Percentiles rank a stretch among this genome's conserved stretches.
Conservation (phyloP, 2,113 vertebrate species). For the Blennius ocellaris region DNA sequence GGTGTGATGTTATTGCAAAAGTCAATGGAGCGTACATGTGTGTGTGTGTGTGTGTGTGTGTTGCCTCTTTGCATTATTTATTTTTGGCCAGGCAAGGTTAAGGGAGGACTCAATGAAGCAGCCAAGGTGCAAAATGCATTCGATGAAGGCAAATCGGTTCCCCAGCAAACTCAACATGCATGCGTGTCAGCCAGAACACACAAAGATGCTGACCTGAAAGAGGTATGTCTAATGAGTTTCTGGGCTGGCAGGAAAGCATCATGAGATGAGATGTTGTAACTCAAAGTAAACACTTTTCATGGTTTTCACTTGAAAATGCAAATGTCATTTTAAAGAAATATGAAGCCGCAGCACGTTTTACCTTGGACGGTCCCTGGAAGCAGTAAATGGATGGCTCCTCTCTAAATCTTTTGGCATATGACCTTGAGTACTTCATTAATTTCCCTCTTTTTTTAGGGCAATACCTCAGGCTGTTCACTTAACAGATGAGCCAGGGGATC, state of each 20-base stretch:
- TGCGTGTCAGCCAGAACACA: not conserved
- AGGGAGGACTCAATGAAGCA: slow-evolving; percentile 6
- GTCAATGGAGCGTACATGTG: not conserved
- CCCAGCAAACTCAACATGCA: not conserved
- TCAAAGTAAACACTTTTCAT: not conserved
- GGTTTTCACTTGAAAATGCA: slow-evolving; percentile 37
- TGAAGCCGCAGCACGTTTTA: slow-evolving; percentile 52
- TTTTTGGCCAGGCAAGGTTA: slow-evolving; percentile 24
- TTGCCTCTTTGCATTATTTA: slow-evolving; percentile 19
- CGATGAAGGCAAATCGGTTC: not conserved
- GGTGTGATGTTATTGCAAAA: too few species aligned
- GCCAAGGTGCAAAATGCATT: slow-evolving; percentile 10
- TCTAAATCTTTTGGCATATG: slow-evolving; percentile 59
- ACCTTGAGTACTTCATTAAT: slow-evolving; percentile 78
- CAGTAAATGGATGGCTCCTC: slow-evolving; percentile 47
- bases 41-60: slow-evolving; percentile 14
- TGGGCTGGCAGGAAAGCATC: not conserved
- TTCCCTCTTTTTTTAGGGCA: slow-evolving; percentile 72
- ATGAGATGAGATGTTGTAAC: slow-evolving; percentile 23
- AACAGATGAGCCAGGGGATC: slow-evolving; percentile 70
- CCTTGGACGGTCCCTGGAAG: slow-evolving; percentile 50
- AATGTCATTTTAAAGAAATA: slow-evolving; percentile 60
- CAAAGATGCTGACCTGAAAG: not conserved
- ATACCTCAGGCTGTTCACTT: slow-evolving; percentile 64
- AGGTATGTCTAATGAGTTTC: slow-evolving; percentile 6